phyloP scores from a whole-genome alignment of 2,113 vertebrate genomes.

The Coracopsis vasa region DNA sequence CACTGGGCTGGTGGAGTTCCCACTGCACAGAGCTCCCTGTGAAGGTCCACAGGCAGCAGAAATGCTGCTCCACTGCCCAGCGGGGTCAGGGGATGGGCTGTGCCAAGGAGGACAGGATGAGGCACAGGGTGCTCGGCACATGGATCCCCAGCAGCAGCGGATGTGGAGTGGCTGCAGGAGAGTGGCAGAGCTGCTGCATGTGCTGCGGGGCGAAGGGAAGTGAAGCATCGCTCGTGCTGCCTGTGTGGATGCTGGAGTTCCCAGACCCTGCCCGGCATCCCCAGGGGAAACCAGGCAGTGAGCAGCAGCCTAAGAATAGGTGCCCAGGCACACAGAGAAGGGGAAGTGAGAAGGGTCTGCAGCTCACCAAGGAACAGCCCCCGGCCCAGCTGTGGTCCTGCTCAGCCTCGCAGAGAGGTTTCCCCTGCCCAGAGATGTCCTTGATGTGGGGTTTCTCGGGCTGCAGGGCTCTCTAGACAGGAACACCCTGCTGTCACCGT shows the following conservation, averaged over 20 bases:
- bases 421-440: neutral
- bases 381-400: neutral
- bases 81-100: neutral
- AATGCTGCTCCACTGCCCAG: neutral
- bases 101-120: neutral
- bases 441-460: neutral
- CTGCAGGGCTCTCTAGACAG: neutral
- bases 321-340: slow-evolving; percentile 26
- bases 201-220: neutral
- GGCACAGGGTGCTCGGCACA: fast-evolving
- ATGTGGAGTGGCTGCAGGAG: fast-evolving
- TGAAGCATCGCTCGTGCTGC: neutral
- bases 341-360: slow-evolving; percentile 38
- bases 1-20: neutral
- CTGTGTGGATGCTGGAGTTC: slow-evolving; percentile 28
- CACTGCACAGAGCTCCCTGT: neutral
- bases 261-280: slow-evolving; percentile 53
- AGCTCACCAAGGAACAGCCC: slow-evolving; percentile 29
- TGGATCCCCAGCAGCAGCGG: neutral
- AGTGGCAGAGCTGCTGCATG: neutral
- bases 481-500: neutral
- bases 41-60: neutral
- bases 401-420: neutral
- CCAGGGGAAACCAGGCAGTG: neutral
- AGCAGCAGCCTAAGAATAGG: slow-evolving; percentile 41